phyloP scores from a whole-genome alignment of 2,888 invertebrate genomes.

The Plebejus melissa region DNA sequence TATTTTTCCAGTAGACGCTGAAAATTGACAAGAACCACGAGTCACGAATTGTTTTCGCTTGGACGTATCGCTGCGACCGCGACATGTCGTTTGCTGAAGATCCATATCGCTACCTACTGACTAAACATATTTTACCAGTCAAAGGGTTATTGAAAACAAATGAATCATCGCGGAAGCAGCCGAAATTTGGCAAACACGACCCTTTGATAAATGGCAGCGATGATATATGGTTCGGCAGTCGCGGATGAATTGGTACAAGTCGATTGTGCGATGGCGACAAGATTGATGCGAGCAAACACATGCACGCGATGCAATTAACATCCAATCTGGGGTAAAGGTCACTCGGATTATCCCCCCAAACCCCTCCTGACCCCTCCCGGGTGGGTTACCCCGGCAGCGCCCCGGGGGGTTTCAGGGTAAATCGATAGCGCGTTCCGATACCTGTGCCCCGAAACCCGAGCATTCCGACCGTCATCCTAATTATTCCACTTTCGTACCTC shows the following conservation, averaged over 20 bases:
- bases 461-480: slow-evolving; percentile 7
- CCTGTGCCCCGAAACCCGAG: slow-evolving; percentile 5
- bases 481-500: slow-evolving; percentile 20
- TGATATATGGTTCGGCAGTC: slow-evolving; percentile 9
- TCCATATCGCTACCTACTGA: too few species aligned
- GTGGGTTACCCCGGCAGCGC: background rate
- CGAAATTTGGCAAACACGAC: background rate
- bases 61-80: too few species aligned
- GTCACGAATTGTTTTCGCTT: too few species aligned
- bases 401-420: slow-evolving; percentile 31
- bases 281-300: slow-evolving; percentile 25
- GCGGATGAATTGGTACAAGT: slow-evolving; percentile 2
- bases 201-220: background rate
- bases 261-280: slow-evolving; percentile 13
- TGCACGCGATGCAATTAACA: slow-evolving; percentile 33
- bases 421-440: slow-evolving; percentile 32
- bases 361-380: background rate
- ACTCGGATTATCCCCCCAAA: slow-evolving; percentile 16
- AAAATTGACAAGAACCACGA: too few species aligned
- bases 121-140: background rate
- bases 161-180: background rate
- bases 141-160: slow-evolving; percentile 6
- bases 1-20: too few species aligned
- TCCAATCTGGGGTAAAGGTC: slow-evolving; percentile 35
- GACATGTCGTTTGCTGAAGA: too few species aligned